These are phyloP conservation scores for Lasaia peninsularis DNA, from an alignment of 1,140 invertebrate species.

Conservation along the genomic window DNA sequence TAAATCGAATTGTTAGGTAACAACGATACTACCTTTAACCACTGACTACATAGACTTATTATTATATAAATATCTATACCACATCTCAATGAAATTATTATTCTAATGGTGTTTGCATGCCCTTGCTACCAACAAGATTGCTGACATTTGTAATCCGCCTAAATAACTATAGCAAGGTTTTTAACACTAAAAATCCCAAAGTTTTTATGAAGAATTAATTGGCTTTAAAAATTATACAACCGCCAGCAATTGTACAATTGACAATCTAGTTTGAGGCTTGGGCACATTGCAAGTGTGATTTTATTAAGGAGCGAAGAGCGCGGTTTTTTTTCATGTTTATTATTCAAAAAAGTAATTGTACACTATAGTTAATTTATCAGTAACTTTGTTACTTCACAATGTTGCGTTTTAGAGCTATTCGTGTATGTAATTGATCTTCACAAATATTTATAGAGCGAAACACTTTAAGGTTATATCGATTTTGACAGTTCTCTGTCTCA, in stretches of 20 bases:
- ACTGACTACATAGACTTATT: conserved; percentile 69
- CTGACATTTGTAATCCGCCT: conserved; percentile 2
- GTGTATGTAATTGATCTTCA: too few species aligned
- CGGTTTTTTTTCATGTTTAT: not conserved
- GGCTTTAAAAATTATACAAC: conserved; percentile 26
- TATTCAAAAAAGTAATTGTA: too few species aligned
- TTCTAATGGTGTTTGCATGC: conserved; percentile 51
- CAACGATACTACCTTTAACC: conserved; percentile 70
- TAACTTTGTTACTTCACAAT: too few species aligned
- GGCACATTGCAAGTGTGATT: conserved; percentile 39
- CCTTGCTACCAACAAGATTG: conserved; percentile 45
- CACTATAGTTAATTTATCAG: too few species aligned
- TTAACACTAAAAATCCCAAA: not conserved
- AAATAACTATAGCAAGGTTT: not conserved
- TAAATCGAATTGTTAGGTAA: conserved; percentile 49
- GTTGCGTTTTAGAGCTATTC: not conserved
- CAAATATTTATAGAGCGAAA: too few species aligned
- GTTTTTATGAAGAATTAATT: not conserved
- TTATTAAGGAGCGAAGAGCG: conserved; percentile 23
- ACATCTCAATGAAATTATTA: conserved; percentile 57
- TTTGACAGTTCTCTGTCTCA: too few species aligned
- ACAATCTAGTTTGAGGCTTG: conserved; percentile 41
- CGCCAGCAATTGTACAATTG: conserved; percentile 46
- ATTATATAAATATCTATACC: conserved; percentile 65
- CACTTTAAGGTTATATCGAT: too few species aligned